Conservation (phyloP, 2,797 vertebrate species). For the Gadopsis marmoratus region DNA sequence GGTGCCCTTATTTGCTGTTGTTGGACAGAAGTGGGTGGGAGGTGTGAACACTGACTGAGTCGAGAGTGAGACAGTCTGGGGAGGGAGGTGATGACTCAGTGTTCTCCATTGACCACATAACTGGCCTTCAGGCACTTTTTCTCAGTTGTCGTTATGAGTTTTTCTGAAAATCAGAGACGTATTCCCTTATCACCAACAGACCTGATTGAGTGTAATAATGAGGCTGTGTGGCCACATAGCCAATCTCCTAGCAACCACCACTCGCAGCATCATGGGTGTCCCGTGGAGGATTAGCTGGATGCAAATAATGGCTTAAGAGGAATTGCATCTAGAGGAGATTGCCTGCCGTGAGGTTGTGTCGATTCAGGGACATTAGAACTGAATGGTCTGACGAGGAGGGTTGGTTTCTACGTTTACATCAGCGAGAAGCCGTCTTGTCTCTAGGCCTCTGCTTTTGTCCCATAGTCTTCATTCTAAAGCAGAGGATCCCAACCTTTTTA, state of each 20-base stretch:
- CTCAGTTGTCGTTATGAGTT: conserved; percentile 21
- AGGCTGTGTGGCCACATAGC: not conserved
- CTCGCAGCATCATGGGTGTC: conserved; percentile 11
- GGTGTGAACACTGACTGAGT: conserved; percentile 52
- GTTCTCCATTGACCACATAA: conserved; percentile 54
- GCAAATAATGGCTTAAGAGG: conserved; percentile 19
- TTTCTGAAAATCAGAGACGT: conserved; percentile 25
- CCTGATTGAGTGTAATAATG: conserved; percentile 33
- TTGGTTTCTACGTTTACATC: conserved; percentile 10
- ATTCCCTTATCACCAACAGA: conserved; percentile 10
- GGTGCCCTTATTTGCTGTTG: conserved; percentile 42
- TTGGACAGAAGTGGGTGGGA: conserved; percentile 45
- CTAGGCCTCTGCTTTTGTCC: not conserved
- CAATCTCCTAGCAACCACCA: conserved; percentile 21
- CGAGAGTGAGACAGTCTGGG: conserved; percentile 24
- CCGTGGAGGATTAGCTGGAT: conserved; percentile 19
- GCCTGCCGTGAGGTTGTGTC: not conserved
- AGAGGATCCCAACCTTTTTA: not conserved
- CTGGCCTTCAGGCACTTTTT: conserved; percentile 30
- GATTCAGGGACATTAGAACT: conserved; percentile 5
- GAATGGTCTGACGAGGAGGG: not conserved
- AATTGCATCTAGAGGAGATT: conserved; percentile 7
- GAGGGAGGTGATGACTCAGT: conserved; percentile 65
- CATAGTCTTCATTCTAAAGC: not conserved
- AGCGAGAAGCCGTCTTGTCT: not conserved